Conservation (phyloP, 1,140 invertebrate genomes). For the Drosophila bocqueti region DNA sequence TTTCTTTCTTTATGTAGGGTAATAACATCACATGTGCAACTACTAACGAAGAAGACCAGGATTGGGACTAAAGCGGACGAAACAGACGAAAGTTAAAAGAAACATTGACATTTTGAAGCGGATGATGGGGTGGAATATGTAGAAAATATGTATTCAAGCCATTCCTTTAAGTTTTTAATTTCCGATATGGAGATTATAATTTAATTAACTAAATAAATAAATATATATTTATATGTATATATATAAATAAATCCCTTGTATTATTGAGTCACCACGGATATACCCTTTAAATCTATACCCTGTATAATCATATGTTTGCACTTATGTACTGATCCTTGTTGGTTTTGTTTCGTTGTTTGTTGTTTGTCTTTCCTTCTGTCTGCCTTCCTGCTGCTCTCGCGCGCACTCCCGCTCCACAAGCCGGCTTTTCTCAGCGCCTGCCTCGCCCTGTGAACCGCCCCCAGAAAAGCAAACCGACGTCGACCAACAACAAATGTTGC, state of each 20-base stretch:
- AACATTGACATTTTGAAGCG: neutral
- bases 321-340: slow-evolving; percentile 38
- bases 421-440: slow-evolving; percentile 63
- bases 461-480: slow-evolving; percentile 41
- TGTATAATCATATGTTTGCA: slow-evolving; percentile 60
- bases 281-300: neutral
- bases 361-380: slow-evolving; percentile 36
- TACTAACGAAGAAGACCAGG: slow-evolving; percentile 39
- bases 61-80: slow-evolving; percentile 45
- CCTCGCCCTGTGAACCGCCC: slow-evolving; percentile 41
- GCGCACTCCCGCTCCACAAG: slow-evolving; percentile 39
- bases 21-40: neutral
- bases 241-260: neutral
- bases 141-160: neutral
- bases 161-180: slow-evolving; percentile 7
- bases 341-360: slow-evolving; percentile 31
- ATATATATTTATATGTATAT: too few relatives aligned
- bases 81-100: neutral
- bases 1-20: slow-evolving; percentile 14
- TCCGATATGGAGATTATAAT: slow-evolving; percentile 3
- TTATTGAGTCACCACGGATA: neutral
- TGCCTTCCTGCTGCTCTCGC: slow-evolving; percentile 19
- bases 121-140: neutral
- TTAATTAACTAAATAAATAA: neutral
- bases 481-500: slow-evolving; percentile 52